A percentile compares a stretch with the other conserved stretches of the same genome.
Conservation (phyloP, 2,888 invertebrate species). For the Nebria salina region DNA sequence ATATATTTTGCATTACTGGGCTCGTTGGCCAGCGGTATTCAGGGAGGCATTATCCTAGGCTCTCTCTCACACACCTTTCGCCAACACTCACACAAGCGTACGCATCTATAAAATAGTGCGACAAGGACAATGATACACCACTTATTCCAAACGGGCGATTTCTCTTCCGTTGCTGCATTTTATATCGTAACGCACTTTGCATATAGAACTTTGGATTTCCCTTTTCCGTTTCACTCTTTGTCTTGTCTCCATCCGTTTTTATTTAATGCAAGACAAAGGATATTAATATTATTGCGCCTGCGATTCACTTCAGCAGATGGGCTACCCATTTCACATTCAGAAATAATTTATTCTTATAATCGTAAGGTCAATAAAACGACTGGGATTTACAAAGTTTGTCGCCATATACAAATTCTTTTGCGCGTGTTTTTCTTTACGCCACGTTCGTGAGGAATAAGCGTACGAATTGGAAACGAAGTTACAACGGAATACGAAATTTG, state of each 20-base stretch:
- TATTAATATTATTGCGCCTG: background rate
- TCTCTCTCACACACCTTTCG: background rate
- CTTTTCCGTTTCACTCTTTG: background rate
- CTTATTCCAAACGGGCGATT: background rate
- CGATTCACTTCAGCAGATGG: too few species aligned
- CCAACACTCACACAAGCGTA: background rate
- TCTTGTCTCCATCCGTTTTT: background rate
- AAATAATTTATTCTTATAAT: background rate
- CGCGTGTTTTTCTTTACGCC: background rate
- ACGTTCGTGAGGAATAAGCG: constrained; percentile 29
- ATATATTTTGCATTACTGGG: constrained; percentile 42
- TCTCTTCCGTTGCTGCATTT: background rate
- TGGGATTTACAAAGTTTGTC: background rate
- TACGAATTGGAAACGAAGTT: constrained; percentile 34
- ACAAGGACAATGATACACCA: background rate
- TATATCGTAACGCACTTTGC: constrained; percentile 1
- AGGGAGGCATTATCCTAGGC: background rate
- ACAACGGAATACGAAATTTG: constrained; percentile 36
- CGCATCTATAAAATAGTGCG: background rate
- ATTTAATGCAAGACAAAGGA: background rate
- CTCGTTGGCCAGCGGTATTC: constrained; percentile 15
- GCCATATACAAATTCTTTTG: background rate
- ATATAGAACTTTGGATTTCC: background rate
- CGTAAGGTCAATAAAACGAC: background rate
- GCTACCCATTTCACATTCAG: background rate